These are phyloP conservation scores for Stictonetta naevosa DNA, from an alignment of 2,113 vertebrate genomes.

Conservation along the genomic window DNA sequence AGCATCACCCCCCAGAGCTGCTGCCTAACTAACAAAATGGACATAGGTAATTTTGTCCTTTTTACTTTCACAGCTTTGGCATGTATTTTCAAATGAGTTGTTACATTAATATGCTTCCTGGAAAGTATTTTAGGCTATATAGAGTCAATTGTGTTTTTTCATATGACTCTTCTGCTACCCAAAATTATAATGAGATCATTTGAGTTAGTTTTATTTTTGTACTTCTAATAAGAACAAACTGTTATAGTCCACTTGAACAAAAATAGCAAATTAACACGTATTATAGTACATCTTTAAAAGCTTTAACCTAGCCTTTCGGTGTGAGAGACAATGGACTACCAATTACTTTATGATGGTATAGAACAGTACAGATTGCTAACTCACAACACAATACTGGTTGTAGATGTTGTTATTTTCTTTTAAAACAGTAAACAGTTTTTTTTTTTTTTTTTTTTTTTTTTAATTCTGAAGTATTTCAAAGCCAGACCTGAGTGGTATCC, in stretches of 20 bases:
- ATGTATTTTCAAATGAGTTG: not conserved
- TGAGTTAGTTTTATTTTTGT: slow-evolving; percentile 43
- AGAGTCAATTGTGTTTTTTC: not conserved
- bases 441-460: not conserved
- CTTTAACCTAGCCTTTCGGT: not conserved
- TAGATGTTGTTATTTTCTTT: not conserved
- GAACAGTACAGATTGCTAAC: not conserved
- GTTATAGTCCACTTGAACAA: not conserved
- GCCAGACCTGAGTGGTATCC: not conserved
- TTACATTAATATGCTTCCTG: not conserved
- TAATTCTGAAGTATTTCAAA: not conserved
- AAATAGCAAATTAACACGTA: not conserved
- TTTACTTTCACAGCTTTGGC: not conserved
- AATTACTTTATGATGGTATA: not conserved
- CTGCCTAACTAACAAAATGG: not conserved
- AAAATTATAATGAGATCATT: slow-evolving; percentile 8
- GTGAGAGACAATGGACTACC: not conserved
- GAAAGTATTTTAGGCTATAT: not conserved
- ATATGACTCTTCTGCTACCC: not conserved
- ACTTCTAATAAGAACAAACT: not conserved
- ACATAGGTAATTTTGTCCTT: not conserved
- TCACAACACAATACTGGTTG: not conserved
- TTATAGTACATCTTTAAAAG: not conserved
- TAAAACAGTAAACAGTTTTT: not conserved
- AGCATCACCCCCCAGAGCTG: not conserved